Evolutionary conservation across 2,797 vertebrate genomes (phyloP).

Genomic region (Aulostomus chinensis): DNA sequence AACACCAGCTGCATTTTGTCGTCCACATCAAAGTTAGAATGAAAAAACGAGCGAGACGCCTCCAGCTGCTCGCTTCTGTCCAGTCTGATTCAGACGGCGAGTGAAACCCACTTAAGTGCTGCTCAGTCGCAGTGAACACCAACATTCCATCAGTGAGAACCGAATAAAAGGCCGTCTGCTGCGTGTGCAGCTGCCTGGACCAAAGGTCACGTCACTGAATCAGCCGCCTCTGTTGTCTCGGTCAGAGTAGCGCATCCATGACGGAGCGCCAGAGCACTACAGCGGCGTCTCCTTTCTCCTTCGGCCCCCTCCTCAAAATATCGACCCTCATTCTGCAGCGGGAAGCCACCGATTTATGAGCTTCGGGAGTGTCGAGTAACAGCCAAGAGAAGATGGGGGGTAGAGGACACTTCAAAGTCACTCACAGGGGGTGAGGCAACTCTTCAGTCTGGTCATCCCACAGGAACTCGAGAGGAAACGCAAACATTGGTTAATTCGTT

Average conservation of each 20-base stretch:
- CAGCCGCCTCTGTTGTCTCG: slow-evolving; percentile 32
- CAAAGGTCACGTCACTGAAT: slow-evolving; percentile 38
- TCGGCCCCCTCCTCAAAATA: slow-evolving; percentile 33
- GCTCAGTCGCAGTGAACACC: neutral
- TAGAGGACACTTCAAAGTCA: neutral
- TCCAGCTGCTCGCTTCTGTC: neutral
- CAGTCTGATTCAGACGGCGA: neutral
- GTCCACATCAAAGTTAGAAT: no score
- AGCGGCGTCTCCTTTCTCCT: slow-evolving; percentile 36
- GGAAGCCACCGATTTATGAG: slow-evolving; percentile 40
- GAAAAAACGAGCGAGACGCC: no score
- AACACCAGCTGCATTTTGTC: no score
- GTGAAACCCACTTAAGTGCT: slow-evolving; percentile 8
- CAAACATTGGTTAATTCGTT: slow-evolving; percentile 18
- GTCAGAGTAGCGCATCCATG: slow-evolving; percentile 40
- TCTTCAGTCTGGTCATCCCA: no score
- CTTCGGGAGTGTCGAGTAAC: slow-evolving; percentile 58
- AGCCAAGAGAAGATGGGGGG: neutral
- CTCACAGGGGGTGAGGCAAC: no score
- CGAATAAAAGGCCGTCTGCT: neutral
- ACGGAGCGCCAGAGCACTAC: slow-evolving; percentile 31
- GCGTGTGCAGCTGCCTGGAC: slow-evolving; percentile 23
- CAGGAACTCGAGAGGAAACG: no score
- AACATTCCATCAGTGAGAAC: neutral
- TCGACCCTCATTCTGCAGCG: slow-evolving; percentile 61